Percentiles rank a stretch among this genome's conserved stretches.
These are phyloP conservation scores for Trichonephila clavata DNA, from an alignment of 1,140 invertebrate genomes.

Conservation along the genomic window DNA sequence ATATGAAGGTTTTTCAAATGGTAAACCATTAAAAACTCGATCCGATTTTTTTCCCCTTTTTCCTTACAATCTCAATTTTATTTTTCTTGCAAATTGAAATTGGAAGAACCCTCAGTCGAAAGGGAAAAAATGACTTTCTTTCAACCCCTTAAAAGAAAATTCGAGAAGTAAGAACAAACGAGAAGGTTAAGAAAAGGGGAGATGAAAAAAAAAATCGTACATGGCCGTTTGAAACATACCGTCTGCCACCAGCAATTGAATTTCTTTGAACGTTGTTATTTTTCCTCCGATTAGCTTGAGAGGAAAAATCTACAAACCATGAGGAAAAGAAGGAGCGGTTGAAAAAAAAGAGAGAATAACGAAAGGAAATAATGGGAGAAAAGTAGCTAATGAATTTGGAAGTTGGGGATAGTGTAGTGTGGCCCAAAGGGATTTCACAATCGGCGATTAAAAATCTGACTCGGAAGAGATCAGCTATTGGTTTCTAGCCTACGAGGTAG, in stretches of 20 bases:
- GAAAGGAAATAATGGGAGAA: conserved; percentile 43
- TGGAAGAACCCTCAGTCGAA: not conserved
- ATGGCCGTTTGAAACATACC: conserved; percentile 66
- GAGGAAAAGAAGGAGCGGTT: conserved; percentile 27
- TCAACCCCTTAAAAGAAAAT: not conserved
- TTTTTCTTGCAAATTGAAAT: conserved; percentile 56
- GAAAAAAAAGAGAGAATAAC: conserved; percentile 25
- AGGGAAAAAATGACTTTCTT: conserved; percentile 2
- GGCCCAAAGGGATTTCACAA: conserved; percentile 71
- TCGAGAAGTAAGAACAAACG: conserved; percentile 14
- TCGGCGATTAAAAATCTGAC: conserved; percentile 71
- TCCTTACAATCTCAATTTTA: not conserved
- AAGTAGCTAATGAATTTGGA: conserved; percentile 74
- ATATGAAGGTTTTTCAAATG: conserved; percentile 54
- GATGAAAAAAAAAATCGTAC: conserved; percentile 7
- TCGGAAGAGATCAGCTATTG: conserved; percentile 49
- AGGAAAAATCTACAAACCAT: conserved; percentile 76
- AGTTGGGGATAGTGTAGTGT: conserved; percentile 57
- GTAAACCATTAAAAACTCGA: conserved; percentile 69
- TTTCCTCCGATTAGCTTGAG: conserved; percentile 75
- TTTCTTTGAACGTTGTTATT: conserved; percentile 74
- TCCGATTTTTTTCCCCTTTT: not conserved
- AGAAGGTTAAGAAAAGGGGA: not conserved
- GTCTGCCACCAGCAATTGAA: conserved; percentile 70
- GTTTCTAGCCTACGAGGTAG: conserved; percentile 46